These are phyloP conservation scores for Corvus moneduloides DNA, from an alignment of 2,113 vertebrate genomes.

Conservation along the genomic window DNA sequence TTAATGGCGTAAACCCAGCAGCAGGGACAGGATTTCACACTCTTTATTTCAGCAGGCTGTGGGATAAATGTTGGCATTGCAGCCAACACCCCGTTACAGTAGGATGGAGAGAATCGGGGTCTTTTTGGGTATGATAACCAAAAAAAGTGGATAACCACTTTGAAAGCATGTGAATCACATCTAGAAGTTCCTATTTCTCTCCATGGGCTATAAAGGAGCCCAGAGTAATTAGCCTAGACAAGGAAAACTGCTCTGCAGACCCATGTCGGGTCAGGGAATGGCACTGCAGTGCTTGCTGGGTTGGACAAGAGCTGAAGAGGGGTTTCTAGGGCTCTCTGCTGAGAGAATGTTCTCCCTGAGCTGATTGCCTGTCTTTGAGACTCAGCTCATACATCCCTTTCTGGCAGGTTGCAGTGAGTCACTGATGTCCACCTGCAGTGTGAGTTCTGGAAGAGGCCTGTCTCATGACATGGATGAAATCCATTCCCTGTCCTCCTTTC, in stretches of 20 bases:
- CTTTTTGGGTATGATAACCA: neutral
- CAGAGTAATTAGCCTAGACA: neutral
- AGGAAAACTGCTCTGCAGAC: neutral
- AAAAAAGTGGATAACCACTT: neutral
- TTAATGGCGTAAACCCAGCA: neutral
- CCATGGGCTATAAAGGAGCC: neutral
- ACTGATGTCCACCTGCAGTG: fast-evolving
- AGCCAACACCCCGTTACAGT: neutral
- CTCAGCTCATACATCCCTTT: neutral
- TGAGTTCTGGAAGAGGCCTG: neutral
- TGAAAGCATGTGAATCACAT: neutral
- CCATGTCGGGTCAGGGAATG: neutral
- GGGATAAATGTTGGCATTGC: neutral
- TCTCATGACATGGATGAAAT: neutral
- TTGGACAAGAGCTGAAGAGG: neutral
- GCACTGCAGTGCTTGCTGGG: neutral
- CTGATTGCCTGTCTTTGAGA: neutral
- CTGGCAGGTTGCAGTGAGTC: neutral
- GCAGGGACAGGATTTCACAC: neutral
- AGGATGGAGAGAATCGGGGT: neutral
- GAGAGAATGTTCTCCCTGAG: neutral
- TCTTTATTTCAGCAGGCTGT: neutral
- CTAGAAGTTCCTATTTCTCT: neutral
- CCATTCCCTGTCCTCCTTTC: neutral
- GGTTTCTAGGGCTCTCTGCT: neutral